Evolutionary conservation across 2,113 vertebrate species (phyloP).

Genomic region (Aegypius monachus): DNA sequence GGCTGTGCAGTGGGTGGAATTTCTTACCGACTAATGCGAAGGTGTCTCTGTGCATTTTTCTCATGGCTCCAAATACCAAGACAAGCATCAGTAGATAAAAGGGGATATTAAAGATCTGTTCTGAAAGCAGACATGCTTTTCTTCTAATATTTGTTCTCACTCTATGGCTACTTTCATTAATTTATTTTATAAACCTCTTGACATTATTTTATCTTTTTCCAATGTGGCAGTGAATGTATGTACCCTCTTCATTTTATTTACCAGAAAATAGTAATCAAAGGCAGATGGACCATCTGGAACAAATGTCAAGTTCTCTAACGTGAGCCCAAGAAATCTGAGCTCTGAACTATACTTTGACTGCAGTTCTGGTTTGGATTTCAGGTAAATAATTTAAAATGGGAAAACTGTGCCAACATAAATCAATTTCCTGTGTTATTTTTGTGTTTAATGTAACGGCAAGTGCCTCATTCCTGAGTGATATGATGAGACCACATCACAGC

Average conservation of each 20-base stretch:
- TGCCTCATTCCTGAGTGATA: constrained; percentile 62
- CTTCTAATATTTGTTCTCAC: neutral
- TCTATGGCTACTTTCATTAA: neutral
- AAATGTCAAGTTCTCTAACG: neutral
- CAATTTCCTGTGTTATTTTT: constrained; percentile 62
- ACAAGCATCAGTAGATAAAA: neutral
- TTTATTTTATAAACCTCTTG: neutral
- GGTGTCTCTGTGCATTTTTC: neutral
- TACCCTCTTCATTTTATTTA: constrained; percentile 15
- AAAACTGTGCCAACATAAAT: constrained; percentile 69
- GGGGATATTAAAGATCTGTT: neutral
- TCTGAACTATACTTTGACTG: constrained; percentile 44
- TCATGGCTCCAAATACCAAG: neutral
- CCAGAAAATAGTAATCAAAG: constrained; percentile 40
- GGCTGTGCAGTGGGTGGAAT: neutral
- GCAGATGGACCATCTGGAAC: constrained; percentile 53
- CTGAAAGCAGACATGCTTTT: neutral
- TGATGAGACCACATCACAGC: constrained; percentile 56
- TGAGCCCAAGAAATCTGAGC: constrained; percentile 38
- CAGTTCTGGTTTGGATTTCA: constrained; percentile 65
- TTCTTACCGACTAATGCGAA: neutral
- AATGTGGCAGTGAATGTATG: neutral
- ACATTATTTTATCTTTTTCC: neutral
- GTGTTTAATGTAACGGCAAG: constrained; percentile 61
- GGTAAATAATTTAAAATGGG: constrained; percentile 64